Evolutionary conservation across 2,888 invertebrate species (phyloP), one percentile per base, ranked within the genome.

Genomic region (Taphrorychus bicolor): DNA sequence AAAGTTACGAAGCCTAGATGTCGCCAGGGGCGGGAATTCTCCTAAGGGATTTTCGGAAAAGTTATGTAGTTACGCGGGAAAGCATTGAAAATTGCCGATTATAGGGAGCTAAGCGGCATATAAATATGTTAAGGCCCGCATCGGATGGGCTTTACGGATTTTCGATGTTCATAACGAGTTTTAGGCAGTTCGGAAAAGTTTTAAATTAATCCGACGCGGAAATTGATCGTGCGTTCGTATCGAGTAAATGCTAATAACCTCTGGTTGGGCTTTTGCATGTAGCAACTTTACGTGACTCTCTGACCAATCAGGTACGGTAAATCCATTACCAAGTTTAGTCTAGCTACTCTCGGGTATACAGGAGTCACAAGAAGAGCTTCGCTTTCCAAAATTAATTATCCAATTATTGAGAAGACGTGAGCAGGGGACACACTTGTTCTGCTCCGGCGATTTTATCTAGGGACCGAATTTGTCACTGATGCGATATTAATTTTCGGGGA

Each of bases 351-450:
- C 23, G 63, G 63, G 41, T 59, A 48, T 58, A 14, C 18, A 48
- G 41, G 59, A 68, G 69, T 60, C 64, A 56, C 59, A 49, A 77
- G 75, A 76, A 75, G 76, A 71, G 77, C 78, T 79, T 80, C 78
- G 78, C 78, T 80, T 79, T 73, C 77, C 78, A 77, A 78, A 80
- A 81, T 80, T 81, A 81, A 81, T 81, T 81, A 79, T 79, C 79
- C 80, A 80, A 81, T 80, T 80, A 80, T 79, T 77, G 75, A 75
- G 75, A 76, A 76, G 75, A 77, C 76, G 76, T 73, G 75, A 69
- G 63, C 52, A 61, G 59, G 66, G 66, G 59, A 56, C 70, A 59
- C 51, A 66, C 70, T 70, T 70, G 66, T 63, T 70, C 76, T 74
- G 75, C 77, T 63, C 72, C 76, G 78, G 70, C 76, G 78, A 77